Percentiles rank a stretch among this genome's conserved stretches.
These are phyloP conservation scores for Eurosta solidaginis DNA, from an alignment of 1,140 invertebrate genomes.

Conservation along the genomic window DNA sequence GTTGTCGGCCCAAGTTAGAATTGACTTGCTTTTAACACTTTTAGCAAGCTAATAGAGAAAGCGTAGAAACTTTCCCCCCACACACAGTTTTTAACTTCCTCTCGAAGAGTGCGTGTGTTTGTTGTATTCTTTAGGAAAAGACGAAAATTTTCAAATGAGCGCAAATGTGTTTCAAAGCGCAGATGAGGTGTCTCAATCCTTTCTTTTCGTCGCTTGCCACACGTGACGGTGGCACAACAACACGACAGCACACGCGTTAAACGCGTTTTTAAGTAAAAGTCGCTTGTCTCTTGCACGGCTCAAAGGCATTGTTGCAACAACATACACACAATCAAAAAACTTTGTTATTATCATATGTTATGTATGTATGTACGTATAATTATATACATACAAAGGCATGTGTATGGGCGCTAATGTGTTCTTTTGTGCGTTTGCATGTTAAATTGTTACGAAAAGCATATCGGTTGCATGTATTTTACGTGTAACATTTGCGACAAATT, in stretches of 20 bases:
- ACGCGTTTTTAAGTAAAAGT: constrained; percentile 30
- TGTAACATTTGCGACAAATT: constrained; percentile 39
- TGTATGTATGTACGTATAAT: no score
- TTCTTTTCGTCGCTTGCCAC: constrained; percentile 6
- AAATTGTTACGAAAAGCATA: background rate
- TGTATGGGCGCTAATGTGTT: background rate
- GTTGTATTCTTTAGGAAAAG: background rate
- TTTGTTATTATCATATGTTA: no score
- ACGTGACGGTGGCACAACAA: background rate
- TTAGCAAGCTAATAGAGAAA: no score
- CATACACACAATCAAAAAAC: background rate
- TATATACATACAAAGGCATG: background rate
- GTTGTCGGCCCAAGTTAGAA: constrained; percentile 7
- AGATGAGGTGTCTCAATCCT: background rate
- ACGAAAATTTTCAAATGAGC: background rate
- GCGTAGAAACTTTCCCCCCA: background rate
- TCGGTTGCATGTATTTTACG: constrained; percentile 22
- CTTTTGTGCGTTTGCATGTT: background rate
- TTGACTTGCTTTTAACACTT: constrained; percentile 27
- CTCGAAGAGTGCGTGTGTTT: background rate
- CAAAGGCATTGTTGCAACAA: constrained; percentile 12
- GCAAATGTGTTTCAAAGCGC: background rate
- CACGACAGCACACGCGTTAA: background rate
- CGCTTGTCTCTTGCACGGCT: constrained; percentile 4
- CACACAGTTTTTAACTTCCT: background rate